Conservation (phyloP, 92 coral and sea anemone genomes). For the Desmophyllum pertusum region DNA sequence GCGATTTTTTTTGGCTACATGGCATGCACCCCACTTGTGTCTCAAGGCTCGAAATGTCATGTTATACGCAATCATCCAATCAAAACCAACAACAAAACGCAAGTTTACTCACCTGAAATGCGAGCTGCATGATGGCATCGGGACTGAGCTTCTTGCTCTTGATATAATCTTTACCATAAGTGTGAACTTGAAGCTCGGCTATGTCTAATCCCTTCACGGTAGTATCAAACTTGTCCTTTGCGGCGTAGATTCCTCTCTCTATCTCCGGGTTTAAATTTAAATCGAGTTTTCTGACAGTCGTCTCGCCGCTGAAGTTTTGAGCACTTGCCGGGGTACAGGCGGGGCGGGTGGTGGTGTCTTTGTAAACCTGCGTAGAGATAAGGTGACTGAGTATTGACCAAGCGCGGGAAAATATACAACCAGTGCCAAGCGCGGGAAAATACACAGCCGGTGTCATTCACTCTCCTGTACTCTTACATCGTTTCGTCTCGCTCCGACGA, state of each 20-base stretch:
- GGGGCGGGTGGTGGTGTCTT: conserved; percentile 78
- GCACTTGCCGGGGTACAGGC: conserved; percentile 65
- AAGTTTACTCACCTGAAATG: conserved; percentile 79
- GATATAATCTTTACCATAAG: conserved; percentile 72
- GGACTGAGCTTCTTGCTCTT: conserved; percentile 90
- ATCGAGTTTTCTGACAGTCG: conserved; percentile 69
- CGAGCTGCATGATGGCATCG: conserved; percentile 93
- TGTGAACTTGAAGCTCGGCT: conserved; percentile 66
- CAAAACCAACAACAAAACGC: no score
- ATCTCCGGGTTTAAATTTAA: conserved; percentile 74
- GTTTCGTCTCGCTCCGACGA: neutral
- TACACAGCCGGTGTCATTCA: neutral
- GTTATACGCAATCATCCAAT: no score
- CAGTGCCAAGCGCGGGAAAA: neutral
- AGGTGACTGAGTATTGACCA: neutral
- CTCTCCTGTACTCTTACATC: neutral
- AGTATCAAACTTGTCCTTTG: conserved; percentile 80
- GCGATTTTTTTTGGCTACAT: no score
- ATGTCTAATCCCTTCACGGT: conserved; percentile 65
- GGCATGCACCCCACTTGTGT: no score
- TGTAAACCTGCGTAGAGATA: conserved; percentile 54
- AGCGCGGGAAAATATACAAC: neutral
- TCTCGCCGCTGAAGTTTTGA: conserved; percentile 58
- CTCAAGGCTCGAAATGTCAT: neutral
- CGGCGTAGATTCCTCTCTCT: conserved; percentile 69